Conservation (phyloP, 1,140 invertebrate species). For the Drosophila repleta region DNA sequence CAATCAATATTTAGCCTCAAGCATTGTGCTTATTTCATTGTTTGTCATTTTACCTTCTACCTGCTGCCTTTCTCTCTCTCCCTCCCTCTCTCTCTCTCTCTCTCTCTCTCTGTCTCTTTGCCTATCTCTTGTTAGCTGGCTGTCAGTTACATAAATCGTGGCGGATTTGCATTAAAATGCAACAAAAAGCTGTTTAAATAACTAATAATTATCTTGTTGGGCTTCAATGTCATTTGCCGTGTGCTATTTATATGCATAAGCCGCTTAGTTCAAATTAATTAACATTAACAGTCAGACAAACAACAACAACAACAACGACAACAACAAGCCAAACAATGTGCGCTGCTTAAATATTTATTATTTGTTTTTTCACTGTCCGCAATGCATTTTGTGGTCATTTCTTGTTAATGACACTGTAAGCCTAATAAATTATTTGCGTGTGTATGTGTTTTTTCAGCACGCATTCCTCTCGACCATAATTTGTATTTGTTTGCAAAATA, state of each 20-base stretch:
- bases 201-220: constrained; percentile 81
- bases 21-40: constrained; percentile 53
- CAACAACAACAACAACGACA: constrained; percentile 36
- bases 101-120: background rate
- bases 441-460: constrained; percentile 26
- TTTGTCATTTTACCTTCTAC: constrained; percentile 47
- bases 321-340: constrained; percentile 31
- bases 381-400: constrained; percentile 58
- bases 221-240: constrained; percentile 59
- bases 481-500: constrained; percentile 13
- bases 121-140: constrained; percentile 19
- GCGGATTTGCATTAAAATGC: constrained; percentile 71
- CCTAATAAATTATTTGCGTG: constrained; percentile 64
- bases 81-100: background rate
- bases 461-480: constrained; percentile 19
- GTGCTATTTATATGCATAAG: constrained; percentile 73
- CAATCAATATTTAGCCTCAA: constrained; percentile 60
- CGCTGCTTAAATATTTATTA: constrained; percentile 67
- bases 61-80: background rate
- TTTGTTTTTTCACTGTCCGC: constrained; percentile 26
- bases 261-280: constrained; percentile 79
- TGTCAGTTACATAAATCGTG: constrained; percentile 54
- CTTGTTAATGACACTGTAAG: constrained; percentile 78
- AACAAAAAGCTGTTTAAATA: constrained; percentile 78
- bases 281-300: constrained; percentile 62